These are phyloP conservation scores for Hozukius guyotensis DNA, from an alignment of 2,797 vertebrate genomes.

Conservation along the genomic window DNA sequence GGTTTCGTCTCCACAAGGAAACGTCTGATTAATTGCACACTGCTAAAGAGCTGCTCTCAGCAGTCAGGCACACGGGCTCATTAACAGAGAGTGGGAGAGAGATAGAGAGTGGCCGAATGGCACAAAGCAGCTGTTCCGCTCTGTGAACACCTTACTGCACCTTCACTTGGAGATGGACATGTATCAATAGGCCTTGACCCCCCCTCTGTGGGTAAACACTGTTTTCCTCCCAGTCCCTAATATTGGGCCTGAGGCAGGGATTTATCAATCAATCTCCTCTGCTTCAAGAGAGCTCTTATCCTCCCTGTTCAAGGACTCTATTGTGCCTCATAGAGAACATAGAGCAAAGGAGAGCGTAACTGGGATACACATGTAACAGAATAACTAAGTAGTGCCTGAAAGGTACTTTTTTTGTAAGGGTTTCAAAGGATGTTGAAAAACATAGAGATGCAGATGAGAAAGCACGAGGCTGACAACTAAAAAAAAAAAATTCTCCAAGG, in stretches of 20 bases:
- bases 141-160: slow-evolving; percentile 55
- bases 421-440: slow-evolving; percentile 43
- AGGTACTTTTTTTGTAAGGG: slow-evolving; percentile 16
- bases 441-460: slow-evolving; percentile 35
- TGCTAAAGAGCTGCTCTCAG: slow-evolving; percentile 78
- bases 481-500: slow-evolving; percentile 12
- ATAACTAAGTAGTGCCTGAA: slow-evolving; percentile 7
- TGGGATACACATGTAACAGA: slow-evolving; percentile 29
- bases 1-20: slow-evolving; percentile 71
- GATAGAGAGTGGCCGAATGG: slow-evolving; percentile 20
- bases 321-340: slow-evolving; percentile 38
- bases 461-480: not conserved
- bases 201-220: slow-evolving; percentile 38
- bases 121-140: slow-evolving; percentile 60
- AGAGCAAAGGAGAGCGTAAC: slow-evolving; percentile 20
- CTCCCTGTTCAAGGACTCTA: slow-evolving; percentile 43
- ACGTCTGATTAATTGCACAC: slow-evolving; percentile 81
- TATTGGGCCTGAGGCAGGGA: slow-evolving; percentile 28
- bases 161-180: slow-evolving; percentile 55
- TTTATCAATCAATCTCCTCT: slow-evolving; percentile 46
- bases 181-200: slow-evolving; percentile 52
- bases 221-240: slow-evolving; percentile 25
- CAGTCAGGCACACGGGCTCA: slow-evolving; percentile 74
- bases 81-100: slow-evolving; percentile 66
- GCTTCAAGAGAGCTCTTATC: slow-evolving; percentile 36